Percentiles rank a stretch among this genome's conserved stretches.
Evolutionary conservation across 1,140 invertebrate species (phyloP).

Genomic region (Drosophila kohkoa): DNA sequence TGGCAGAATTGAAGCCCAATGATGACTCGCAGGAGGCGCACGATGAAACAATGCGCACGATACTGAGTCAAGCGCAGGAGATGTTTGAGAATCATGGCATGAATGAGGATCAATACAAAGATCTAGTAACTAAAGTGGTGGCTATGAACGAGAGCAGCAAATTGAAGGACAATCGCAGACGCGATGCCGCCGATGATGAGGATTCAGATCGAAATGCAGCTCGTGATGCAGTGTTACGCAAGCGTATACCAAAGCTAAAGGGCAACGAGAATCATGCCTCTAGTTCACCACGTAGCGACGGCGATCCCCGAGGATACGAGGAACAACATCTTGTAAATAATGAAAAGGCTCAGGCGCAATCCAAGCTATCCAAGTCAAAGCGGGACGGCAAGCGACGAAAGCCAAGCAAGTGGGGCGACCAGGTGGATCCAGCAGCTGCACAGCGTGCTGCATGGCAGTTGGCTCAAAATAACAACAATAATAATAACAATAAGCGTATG

Average conservation of each 20-base stretch:
- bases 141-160: slow-evolving; percentile 92
- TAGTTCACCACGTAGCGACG: slow-evolving; percentile 59
- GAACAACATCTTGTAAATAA: slow-evolving; percentile 33
- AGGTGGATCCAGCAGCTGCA: slow-evolving; percentile 62
- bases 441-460: slow-evolving; percentile 68
- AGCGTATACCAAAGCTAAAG: slow-evolving; percentile 77
- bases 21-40: slow-evolving; percentile 86
- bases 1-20: slow-evolving; percentile 69
- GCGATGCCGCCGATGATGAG: slow-evolving; percentile 84
- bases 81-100: slow-evolving; percentile 91
- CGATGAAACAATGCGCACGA: slow-evolving; percentile 90
- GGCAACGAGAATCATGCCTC: slow-evolving; percentile 60
- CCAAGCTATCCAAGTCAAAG: slow-evolving; percentile 50
- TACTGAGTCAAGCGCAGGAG: slow-evolving; percentile 93
- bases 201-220: slow-evolving; percentile 70
- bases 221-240: slow-evolving; percentile 72
- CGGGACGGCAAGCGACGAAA: slow-evolving; percentile 68
- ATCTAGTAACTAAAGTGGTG: slow-evolving; percentile 91
- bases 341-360: slow-evolving; percentile 27
- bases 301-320: slow-evolving; percentile 61
- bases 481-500: slow-evolving; percentile 43
- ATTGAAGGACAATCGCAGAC: slow-evolving; percentile 90
- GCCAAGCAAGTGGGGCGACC: slow-evolving; percentile 77
- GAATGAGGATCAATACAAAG: slow-evolving; percentile 91
- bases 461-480: slow-evolving; percentile 58